Conservation (phyloP, 2,113 vertebrate species). For the Oreochromis tanganicae region DNA sequence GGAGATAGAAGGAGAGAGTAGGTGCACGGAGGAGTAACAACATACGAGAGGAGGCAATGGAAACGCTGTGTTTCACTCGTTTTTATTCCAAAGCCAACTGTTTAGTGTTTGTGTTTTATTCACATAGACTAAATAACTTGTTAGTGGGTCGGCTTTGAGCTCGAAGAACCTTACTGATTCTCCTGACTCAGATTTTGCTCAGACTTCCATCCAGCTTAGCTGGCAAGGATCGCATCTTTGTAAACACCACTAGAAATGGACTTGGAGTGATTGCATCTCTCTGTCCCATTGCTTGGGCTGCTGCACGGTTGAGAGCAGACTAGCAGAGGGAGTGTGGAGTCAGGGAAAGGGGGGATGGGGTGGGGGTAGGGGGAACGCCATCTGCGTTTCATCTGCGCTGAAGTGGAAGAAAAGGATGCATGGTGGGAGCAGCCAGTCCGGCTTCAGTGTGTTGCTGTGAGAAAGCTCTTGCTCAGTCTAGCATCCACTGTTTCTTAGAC, state of each 20-base stretch:
- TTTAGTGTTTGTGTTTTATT: conserved; percentile 6
- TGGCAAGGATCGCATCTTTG: not conserved
- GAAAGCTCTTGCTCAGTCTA: conserved; percentile 11
- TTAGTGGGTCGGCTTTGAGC: not conserved
- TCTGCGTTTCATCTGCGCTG: conserved; percentile 65
- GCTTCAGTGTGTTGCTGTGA: conserved; percentile 33
- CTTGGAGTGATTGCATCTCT: conserved; percentile 9
- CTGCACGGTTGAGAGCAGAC: conserved; percentile 25
- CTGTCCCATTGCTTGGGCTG: conserved; percentile 35
- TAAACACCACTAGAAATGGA: conserved; percentile 2
- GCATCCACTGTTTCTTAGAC: conserved; percentile 12
- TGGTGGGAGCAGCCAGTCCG: conserved; percentile 54
- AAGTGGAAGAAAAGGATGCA: conserved; percentile 65
- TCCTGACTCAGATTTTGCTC: not conserved
- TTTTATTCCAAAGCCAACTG: not conserved
- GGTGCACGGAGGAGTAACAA: conserved; percentile 38
- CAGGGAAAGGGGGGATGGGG: not conserved
- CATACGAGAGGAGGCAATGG: not conserved
- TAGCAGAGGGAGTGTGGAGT: conserved; percentile 22
- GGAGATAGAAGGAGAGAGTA: conserved; percentile 62
- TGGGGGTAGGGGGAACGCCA: conserved; percentile 20
- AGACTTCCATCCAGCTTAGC: not conserved
- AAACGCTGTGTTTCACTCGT: not conserved
- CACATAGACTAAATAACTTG: not conserved
- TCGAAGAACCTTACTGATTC: not conserved